These are phyloP conservation scores for Cyphomyrus discorhynchus DNA, from an alignment of 2,113 vertebrate species.

Conservation along the genomic window DNA sequence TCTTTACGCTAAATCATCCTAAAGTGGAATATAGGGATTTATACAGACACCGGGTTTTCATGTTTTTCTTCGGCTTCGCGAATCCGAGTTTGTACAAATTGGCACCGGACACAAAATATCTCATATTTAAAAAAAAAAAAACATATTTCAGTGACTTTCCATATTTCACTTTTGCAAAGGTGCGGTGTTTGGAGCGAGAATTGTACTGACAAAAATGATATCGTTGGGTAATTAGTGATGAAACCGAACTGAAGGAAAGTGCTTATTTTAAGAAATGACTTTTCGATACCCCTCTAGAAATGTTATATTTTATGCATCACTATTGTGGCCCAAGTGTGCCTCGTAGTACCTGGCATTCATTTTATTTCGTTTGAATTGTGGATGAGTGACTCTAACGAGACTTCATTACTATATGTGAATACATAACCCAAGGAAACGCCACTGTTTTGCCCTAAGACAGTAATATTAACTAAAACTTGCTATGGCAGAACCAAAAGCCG, in stretches of 20 bases:
- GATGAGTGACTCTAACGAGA: background rate
- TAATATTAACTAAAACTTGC: background rate
- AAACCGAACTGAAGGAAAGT: background rate
- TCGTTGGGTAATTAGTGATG: background rate
- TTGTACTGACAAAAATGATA: background rate
- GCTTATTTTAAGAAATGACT: background rate
- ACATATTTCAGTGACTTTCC: background rate
- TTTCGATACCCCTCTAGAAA: background rate
- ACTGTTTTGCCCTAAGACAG: background rate
- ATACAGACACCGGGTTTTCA: background rate
- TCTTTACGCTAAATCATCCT: background rate
- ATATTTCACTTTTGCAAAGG: slow-evolving; percentile 1
- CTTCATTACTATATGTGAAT: background rate
- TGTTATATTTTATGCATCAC: background rate
- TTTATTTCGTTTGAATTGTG: background rate
- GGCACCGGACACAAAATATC: background rate
- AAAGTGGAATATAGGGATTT: background rate
- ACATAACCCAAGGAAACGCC: background rate
- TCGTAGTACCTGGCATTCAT: background rate
- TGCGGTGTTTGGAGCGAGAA: background rate
- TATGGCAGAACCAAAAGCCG: background rate
- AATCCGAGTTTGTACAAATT: background rate
- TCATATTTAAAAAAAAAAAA: background rate
- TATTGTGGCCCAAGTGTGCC: background rate
- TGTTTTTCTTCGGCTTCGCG: background rate